Conservation (phyloP, 2,797 vertebrate genomes). For the Rousettus madagascariensis region DNA sequence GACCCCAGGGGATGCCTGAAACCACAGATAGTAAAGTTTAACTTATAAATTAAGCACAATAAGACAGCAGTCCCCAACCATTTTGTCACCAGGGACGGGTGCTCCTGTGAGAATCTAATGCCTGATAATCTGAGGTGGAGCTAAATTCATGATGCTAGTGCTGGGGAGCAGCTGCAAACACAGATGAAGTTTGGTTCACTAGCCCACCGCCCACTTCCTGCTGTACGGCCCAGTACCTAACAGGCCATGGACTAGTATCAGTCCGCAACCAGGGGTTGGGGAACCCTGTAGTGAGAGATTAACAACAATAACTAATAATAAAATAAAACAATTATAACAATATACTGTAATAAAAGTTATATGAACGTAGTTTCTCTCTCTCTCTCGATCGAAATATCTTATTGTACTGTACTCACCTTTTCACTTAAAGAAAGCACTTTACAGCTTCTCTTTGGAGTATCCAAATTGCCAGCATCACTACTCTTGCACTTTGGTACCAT, state of each 20-base stretch:
- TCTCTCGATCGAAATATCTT: not conserved
- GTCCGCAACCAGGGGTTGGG: no score
- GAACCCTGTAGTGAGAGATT: not conserved
- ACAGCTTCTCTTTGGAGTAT: not conserved
- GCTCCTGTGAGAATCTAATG: no score
- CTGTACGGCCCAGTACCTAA: no score
- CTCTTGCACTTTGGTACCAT: not conserved
- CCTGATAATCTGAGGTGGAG: no score
- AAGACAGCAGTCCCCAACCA: no score
- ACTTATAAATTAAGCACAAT: not conserved
- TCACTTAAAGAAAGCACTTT: not conserved
- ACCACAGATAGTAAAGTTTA: not conserved
- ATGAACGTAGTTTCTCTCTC: not conserved
- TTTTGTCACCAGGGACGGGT: no score
- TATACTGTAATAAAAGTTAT: not conserved
- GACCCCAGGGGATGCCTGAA: not conserved
- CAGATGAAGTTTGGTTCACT: no score
- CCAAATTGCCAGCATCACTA: not conserved
- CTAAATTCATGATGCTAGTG: no score
- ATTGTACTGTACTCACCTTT: not conserved
- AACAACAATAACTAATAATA: not conserved
- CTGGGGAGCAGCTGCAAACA: no score
- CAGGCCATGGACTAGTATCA: no score
- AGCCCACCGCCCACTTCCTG: no score
- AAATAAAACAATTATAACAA: not conserved